A percentile compares a stretch with the other conserved stretches of the same genome.
Conservation (phyloP, 2,113 vertebrate genomes). For the Dipodomys merriami region DNA sequence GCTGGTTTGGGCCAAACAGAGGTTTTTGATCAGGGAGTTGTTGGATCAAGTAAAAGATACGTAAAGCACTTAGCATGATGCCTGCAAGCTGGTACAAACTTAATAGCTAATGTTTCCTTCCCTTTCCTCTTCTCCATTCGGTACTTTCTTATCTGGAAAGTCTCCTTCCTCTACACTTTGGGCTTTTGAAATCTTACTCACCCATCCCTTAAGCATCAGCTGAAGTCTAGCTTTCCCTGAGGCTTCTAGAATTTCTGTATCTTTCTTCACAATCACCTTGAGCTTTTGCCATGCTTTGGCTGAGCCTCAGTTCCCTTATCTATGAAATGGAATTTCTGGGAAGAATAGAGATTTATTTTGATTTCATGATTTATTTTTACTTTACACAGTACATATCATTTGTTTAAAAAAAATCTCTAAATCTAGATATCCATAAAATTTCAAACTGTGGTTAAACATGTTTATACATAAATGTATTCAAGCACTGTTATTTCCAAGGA, state of each 20-base stretch:
- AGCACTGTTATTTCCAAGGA: background rate
- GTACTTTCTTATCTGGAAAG: background rate
- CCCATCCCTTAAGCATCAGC: background rate
- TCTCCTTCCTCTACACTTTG: background rate
- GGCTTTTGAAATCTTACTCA: background rate
- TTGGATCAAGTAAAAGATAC: background rate
- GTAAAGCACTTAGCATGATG: background rate
- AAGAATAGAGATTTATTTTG: constrained; percentile 24
- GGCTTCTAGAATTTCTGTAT: background rate
- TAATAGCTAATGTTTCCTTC: background rate
- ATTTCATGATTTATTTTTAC: background rate
- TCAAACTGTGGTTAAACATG: background rate
- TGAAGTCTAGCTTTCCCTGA: background rate
- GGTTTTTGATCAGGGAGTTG: constrained; percentile 28
- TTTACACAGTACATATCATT: background rate
- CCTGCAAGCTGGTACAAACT: background rate
- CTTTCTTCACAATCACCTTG: background rate
- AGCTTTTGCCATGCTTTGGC: background rate
- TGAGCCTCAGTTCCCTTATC: background rate
- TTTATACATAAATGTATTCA: background rate
- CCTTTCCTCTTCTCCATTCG: background rate
- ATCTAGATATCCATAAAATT: background rate
- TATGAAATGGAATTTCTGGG: constrained; percentile 11
- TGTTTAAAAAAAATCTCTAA: background rate
- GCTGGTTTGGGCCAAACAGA: background rate